Evolutionary conservation across 2,888 invertebrate species (phyloP), one percentile per base, ranked within the genome.

Genomic region (Tricholauxania praeusta): DNA sequence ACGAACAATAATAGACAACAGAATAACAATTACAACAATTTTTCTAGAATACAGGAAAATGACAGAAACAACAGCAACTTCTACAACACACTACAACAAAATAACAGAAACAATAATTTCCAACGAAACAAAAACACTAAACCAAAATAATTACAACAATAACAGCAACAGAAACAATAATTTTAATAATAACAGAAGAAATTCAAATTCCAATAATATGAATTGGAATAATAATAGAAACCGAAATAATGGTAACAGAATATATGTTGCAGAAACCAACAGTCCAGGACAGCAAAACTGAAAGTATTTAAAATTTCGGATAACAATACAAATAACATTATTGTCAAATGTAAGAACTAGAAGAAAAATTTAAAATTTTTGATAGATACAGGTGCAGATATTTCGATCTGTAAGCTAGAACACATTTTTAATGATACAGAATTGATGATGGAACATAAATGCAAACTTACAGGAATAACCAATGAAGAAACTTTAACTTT

Each of bases 151-250:
- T 3, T n/a, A n/a, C n/a, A n/a, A 22, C 1, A 22, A 2, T 22
- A 2, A 1, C 3, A 22, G 3, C 3, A 2, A 1, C 1, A 22
- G 22, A 1, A 22, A 22, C 3, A 22, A 1, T 1, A 22, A 3
- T 3, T 22, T 22, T 3, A 22, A 22, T 22, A 22, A 22, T 22
- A 22, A 22, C 1, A 22, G 22, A 22, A 22, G 22, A 22, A 22
- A 22, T 22, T 22, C 3, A 22, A 22, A 22, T 22, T 3, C 22
- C 22, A 22, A 1, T 22, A 22, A 22, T 22, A 22, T 1, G 22
- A 22, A 22, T 3, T n/a, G n/a, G n/a, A 22, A 2, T 22, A 22
- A 22, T 3, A 22, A 22, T 22, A 22, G 22, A 22, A 22, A 22
- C 22, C 22, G 3, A 22, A 17, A 52, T 12, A 52, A 7, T 52